phyloP scores from a whole-genome alignment of 2,888 invertebrate species.

The Andrena dorsata region DNA sequence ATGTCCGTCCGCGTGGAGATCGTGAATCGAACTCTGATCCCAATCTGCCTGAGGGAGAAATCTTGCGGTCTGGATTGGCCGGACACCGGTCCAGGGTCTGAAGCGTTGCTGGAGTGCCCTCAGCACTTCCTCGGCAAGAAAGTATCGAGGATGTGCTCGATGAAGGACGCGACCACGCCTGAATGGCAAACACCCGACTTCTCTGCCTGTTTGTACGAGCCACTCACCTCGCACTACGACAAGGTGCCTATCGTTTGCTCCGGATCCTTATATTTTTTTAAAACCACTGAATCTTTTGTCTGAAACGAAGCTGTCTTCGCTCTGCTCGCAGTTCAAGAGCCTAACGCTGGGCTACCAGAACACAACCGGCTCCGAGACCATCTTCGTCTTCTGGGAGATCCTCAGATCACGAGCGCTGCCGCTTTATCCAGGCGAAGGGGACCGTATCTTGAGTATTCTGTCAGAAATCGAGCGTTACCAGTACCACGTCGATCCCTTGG shows the following conservation, averaged over 20 bases:
- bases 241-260: constrained; percentile 85
- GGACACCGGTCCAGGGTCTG: constrained; percentile 90
- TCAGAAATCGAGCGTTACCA: constrained; percentile 87
- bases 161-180: constrained; percentile 88
- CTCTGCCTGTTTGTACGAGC: constrained; percentile 90
- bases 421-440: constrained; percentile 89
- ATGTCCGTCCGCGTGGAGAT: constrained; percentile 89
- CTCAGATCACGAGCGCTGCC: constrained; percentile 85
- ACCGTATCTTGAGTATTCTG: constrained; percentile 87
- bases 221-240: constrained; percentile 88
- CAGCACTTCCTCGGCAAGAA: constrained; percentile 78
- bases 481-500: constrained; percentile 83
- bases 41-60: constrained; percentile 87
- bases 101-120: constrained; percentile 89
- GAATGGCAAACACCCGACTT: constrained; percentile 92
- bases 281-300: not conserved
- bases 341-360: constrained; percentile 89
- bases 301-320: not conserved
- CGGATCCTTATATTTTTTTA: not conserved
- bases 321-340: constrained; percentile 85
- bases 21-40: constrained; percentile 87
- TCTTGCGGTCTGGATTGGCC: constrained; percentile 88
- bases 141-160: constrained; percentile 86
- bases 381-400: constrained; percentile 87
- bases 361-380: constrained; percentile 87